Conservation (phyloP, 2,888 invertebrate species). For the Polia nebulosa region DNA sequence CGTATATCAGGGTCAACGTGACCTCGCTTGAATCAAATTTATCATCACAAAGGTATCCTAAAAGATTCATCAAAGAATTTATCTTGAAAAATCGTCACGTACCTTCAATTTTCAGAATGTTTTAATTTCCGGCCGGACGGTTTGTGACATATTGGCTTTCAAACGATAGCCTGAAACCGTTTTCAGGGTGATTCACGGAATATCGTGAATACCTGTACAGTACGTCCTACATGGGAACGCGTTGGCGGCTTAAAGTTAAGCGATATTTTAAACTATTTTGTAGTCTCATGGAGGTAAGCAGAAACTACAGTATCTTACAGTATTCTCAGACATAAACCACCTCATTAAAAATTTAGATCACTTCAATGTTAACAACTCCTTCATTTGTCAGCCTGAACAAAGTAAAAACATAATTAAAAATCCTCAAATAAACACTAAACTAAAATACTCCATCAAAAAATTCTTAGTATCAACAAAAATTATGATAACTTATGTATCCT, state of each 20-base stretch:
- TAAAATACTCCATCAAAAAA: too few species aligned
- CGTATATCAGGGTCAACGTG: constrained; percentile 42
- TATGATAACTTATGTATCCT: too few species aligned
- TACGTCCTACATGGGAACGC: constrained; percentile 8
- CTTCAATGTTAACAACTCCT: too few species aligned
- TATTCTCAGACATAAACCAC: too few species aligned
- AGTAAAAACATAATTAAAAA: too few species aligned
- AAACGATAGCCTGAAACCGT: constrained; percentile 39
- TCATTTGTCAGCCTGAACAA: too few species aligned
- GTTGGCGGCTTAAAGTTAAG: not conserved
- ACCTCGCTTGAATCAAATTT: constrained; percentile 54
- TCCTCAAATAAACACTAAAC: too few species aligned
- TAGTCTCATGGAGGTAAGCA: too few species aligned
- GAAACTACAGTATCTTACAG: too few species aligned
- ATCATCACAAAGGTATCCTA: constrained; percentile 51
- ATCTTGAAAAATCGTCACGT: constrained; percentile 61
- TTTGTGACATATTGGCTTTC: constrained; percentile 63
- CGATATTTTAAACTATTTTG: too few species aligned
- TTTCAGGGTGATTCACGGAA: constrained; percentile 25
- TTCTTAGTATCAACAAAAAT: too few species aligned
- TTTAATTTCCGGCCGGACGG: constrained; percentile 73
- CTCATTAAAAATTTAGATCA: too few species aligned
- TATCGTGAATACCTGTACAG: constrained; percentile 24
- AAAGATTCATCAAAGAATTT: constrained; percentile 58
- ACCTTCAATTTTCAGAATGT: constrained; percentile 66